Conservation (phyloP, 2,888 invertebrate genomes). For the Dicranocentrus wangi region DNA sequence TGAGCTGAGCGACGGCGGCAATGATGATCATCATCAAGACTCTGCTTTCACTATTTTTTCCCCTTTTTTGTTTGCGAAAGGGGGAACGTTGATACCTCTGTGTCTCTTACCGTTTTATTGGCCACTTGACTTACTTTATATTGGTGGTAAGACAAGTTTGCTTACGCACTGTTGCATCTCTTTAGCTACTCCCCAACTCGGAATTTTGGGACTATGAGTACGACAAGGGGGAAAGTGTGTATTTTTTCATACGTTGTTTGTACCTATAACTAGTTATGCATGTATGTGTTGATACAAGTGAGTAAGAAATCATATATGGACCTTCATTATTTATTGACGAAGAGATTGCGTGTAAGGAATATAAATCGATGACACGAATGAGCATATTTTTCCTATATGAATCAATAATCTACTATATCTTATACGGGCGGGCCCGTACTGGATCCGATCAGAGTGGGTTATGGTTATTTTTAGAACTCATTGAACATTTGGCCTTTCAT, state of each 20-base stretch:
- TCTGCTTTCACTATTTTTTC: conserved; percentile 27
- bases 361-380: conserved; percentile 37
- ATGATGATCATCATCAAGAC: conserved; percentile 28
- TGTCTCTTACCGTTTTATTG: conserved; percentile 44
- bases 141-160: conserved; percentile 40
- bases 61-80: conserved; percentile 15
- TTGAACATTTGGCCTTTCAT: conserved; percentile 43
- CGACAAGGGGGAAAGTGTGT: neutral
- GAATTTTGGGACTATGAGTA: neutral
- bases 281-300: conserved; percentile 1
- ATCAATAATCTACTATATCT: conserved; percentile 16
- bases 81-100: conserved; percentile 25
- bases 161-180: conserved; percentile 58
- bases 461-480: conserved; percentile 45
- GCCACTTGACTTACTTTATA: conserved; percentile 59
- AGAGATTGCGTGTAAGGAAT: conserved; percentile 41
- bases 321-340: conserved; percentile 56
- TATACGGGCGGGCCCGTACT: neutral
- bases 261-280: neutral
- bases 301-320: conserved; percentile 10
- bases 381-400: conserved; percentile 18
- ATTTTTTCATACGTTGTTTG: neutral
- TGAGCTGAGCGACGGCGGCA: conserved; percentile 14
- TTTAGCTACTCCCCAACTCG: neutral
- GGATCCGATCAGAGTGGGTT: conserved; percentile 15